A percentile compares a stretch with the other conserved stretches of the same genome.
Conservation (phyloP, 2,888 invertebrate genomes). For the Pyrochroa serraticornis region DNA sequence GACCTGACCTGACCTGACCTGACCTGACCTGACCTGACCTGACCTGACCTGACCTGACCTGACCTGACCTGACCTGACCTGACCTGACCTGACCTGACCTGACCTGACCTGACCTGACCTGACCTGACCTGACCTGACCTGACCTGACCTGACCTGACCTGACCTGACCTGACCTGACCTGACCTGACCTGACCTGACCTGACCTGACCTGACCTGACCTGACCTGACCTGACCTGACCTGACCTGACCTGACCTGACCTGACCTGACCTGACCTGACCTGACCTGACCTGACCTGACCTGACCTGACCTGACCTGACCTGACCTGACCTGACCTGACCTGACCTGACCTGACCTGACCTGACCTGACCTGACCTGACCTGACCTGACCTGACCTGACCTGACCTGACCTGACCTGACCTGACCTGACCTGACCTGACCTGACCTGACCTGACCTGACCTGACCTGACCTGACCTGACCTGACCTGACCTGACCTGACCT, state of each 20-base stretch:
- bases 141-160: slow-evolving; percentile 20
- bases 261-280: slow-evolving; percentile 20
- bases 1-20: slow-evolving; percentile 20
- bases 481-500: slow-evolving; percentile 20
- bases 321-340: slow-evolving; percentile 20
- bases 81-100: slow-evolving; percentile 20
- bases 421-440: slow-evolving; percentile 20
- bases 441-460: slow-evolving; percentile 20
- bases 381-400: slow-evolving; percentile 20
- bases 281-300: slow-evolving; percentile 20
- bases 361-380: slow-evolving; percentile 20
- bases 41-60: slow-evolving; percentile 20
- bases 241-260: slow-evolving; percentile 20
- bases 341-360: slow-evolving; percentile 20
- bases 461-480: slow-evolving; percentile 20
- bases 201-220: slow-evolving; percentile 20
- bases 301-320: slow-evolving; percentile 20
- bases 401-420: slow-evolving; percentile 20
- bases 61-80: slow-evolving; percentile 20
- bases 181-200: slow-evolving; percentile 20
- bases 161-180: slow-evolving; percentile 20
- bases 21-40: slow-evolving; percentile 20
- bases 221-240: slow-evolving; percentile 20
- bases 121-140: slow-evolving; percentile 20
- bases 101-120: slow-evolving; percentile 20